These are phyloP conservation scores for Carettochelys insculpta DNA, from an alignment of 2,113 vertebrate species.

Conservation along the genomic window DNA sequence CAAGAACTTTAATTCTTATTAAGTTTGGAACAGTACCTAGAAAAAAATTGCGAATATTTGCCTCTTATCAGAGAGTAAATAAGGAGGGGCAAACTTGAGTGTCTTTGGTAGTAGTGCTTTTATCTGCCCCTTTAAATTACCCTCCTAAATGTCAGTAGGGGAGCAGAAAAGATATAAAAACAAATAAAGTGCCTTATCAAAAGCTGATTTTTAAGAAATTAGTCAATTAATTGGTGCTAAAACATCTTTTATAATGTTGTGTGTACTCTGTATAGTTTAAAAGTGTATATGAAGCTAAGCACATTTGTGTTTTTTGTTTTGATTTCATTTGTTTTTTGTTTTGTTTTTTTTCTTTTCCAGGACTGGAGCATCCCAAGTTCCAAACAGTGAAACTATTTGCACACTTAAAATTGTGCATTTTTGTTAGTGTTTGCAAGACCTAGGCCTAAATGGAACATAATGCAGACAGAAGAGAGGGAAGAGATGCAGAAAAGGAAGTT, in stretches of 20 bases:
- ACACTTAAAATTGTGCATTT: not conserved
- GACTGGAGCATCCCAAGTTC: not conserved
- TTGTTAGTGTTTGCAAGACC: not conserved
- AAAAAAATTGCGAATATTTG: not conserved
- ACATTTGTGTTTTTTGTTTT: not conserved
- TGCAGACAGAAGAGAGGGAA: not conserved
- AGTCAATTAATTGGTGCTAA: not conserved
- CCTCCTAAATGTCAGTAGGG: not conserved
- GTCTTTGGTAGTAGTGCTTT: not conserved
- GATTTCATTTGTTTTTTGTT: too few species aligned
- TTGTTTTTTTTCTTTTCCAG: not conserved
- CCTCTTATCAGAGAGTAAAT: not conserved
- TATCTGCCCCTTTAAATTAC: accelerated
- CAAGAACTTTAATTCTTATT: not conserved
- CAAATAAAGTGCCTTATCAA: not conserved
- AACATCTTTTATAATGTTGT: not conserved
- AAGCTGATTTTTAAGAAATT: not conserved
- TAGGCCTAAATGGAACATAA: not conserved
- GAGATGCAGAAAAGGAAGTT: not conserved
- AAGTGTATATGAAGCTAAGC: not conserved
- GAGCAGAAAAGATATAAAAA: not conserved
- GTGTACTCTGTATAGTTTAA: too few species aligned
- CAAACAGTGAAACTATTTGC: not conserved
- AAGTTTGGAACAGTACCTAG: not conserved
- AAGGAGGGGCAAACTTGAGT: not conserved